Evolutionary conservation across 2,797 vertebrate genomes (phyloP).

Genomic region (Falco concolor): DNA sequence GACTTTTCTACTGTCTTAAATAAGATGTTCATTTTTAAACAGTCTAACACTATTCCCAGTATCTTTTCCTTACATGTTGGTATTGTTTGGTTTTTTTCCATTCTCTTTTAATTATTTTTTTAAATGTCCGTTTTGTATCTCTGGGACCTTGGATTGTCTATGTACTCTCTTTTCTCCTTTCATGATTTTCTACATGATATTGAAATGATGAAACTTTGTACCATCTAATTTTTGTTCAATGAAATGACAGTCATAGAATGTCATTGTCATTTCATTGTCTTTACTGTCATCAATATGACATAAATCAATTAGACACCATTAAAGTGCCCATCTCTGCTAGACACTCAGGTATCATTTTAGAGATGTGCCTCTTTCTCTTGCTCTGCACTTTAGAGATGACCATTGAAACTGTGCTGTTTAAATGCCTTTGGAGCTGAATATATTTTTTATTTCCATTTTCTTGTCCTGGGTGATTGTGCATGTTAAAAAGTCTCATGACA

Average conservation of each 20-base stretch:
- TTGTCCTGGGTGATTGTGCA: background rate
- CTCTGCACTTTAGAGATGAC: background rate
- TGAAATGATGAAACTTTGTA: background rate
- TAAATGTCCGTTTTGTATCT: background rate
- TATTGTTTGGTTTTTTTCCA: background rate
- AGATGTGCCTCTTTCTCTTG: background rate
- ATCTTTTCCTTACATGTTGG: background rate
- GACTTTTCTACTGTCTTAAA: background rate
- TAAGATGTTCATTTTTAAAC: background rate
- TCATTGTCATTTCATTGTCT: background rate
- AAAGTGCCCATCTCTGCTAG: background rate
- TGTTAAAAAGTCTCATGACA: background rate
- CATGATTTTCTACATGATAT: background rate
- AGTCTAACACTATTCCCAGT: background rate
- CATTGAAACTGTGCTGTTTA: background rate
- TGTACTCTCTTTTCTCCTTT: background rate
- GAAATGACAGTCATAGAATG: background rate
- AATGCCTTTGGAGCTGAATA: background rate
- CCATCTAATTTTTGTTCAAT: background rate
- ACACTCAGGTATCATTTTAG: background rate
- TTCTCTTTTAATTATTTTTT: background rate
- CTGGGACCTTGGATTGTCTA: background rate
- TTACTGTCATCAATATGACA: background rate
- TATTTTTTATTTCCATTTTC: conserved; percentile 21
- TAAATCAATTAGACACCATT: background rate